A percentile compares a stretch with the other conserved stretches of the same genome.
Conservation (phyloP, 1,140 invertebrate genomes). For the Megalonaias nervosa region DNA sequence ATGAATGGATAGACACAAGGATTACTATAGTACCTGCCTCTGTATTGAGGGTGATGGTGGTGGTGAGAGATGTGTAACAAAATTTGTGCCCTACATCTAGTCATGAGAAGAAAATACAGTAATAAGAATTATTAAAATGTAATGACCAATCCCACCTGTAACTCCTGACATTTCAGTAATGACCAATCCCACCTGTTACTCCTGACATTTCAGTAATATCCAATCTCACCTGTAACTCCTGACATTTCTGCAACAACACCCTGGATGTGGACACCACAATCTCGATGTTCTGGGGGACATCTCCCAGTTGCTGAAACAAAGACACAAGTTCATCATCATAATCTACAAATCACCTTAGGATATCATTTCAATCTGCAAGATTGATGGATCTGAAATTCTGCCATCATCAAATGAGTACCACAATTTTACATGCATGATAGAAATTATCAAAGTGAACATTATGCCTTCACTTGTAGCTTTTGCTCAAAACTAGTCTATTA, state of each 20-base stretch:
- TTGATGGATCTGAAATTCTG: too few relatives aligned
- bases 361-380: too few relatives aligned
- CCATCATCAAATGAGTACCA: too few relatives aligned
- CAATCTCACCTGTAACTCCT: slow-evolving; percentile 54
- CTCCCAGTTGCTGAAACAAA: slow-evolving; percentile 45
- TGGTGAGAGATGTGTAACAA: neutral
- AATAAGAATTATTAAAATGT: neutral
- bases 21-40: too few relatives aligned
- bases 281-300: slow-evolving; percentile 51
- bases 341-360: neutral
- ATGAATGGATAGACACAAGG: too few relatives aligned
- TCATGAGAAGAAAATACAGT: neutral
- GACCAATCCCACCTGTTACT: neutral
- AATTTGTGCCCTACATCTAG: neutral
- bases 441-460: too few relatives aligned
- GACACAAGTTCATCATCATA: neutral
- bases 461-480: too few relatives aligned
- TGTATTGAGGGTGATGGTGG: too few relatives aligned
- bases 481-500: too few relatives aligned
- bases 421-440: too few relatives aligned
- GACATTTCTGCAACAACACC: slow-evolving; percentile 52
- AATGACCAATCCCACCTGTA: neutral
- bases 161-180: neutral
- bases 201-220: slow-evolving; percentile 23
- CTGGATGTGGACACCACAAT: slow-evolving; percentile 42